Evolutionary conservation across 2,888 invertebrate genomes (phyloP), one percentile per base, ranked within the genome.

Genomic region (Platypus cylindrus): DNA sequence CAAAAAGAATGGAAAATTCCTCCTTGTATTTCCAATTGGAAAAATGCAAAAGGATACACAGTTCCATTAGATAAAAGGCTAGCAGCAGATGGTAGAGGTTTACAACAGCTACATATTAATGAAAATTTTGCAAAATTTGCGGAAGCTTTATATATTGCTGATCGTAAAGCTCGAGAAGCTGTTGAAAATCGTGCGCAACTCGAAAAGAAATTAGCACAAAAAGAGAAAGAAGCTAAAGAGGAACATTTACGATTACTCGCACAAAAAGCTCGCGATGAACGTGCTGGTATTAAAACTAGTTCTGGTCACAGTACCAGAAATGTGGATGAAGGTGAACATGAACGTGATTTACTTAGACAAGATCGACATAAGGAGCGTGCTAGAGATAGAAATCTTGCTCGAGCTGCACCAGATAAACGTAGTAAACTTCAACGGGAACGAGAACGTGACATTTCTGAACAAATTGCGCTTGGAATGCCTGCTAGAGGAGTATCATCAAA

Each of bases 1-100:
- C 98, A 98, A 58, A 81, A 94, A 41, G 98, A 98, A 60, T 98
- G 98, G 98, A 97, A 97, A 65, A 85, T 87, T 46, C 98, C 98
- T 5, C 98, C 98, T 0, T 98, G 97, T 52, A 95, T 99, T 45
- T 91, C 90, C 0, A 98, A 98, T 58, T 99, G 98, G 98, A 98
- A 98, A 66, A 98, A 99, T 62, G 89, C 95, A 3, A 95, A 94
- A 62, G 78, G 83, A 72, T 94, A 94, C 66, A 98, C 97, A 0
- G 95, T 98, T 47, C 97, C 97, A 0, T 63, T 98, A 45, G 97
- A 98, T 64, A 98, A 98, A 64, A 77, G 98, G 41, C 66, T 99
- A 41, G 98, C 98, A 0, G 97, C 98, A 0, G 98, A 98, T 64
- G 98, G 98, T 0, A 70, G 98, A 30, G 98, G 98, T 0, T 66